Conservation (phyloP, 64 coral and sea anemone species). For the Stichodactyla helianthus region DNA sequence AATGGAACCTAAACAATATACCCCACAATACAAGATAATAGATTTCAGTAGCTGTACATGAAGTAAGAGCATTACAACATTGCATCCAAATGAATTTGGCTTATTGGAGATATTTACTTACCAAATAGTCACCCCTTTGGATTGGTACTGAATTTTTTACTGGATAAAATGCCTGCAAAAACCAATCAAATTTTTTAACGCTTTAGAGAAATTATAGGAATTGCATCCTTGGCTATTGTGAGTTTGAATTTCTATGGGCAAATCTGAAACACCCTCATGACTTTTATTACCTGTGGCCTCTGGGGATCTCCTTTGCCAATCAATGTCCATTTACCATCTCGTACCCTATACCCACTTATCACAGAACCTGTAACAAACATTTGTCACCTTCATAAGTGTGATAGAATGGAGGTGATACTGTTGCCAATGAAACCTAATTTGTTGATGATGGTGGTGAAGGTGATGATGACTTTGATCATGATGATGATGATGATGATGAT, state of each 20-base stretch:
- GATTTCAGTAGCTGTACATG: too few relatives aligned
- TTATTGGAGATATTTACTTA: not conserved
- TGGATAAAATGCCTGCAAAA: conserved; percentile 74
- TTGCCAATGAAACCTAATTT: not conserved
- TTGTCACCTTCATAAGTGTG: not conserved
- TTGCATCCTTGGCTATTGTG: too few relatives aligned
- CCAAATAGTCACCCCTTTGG: conserved; percentile 54
- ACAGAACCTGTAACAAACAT: conserved; percentile 52
- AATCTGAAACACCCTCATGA: not conserved
- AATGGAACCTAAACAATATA: too few relatives aligned
- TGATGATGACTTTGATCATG: too few relatives aligned
- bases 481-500: too few relatives aligned
- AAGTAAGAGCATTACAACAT: too few relatives aligned
- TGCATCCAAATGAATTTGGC: too few relatives aligned
- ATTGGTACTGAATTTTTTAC: conserved; percentile 22
- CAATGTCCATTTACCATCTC: conserved; percentile 62
- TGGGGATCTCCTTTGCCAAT: conserved; percentile 89
- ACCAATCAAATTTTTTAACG: not conserved
- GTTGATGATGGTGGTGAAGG: too few relatives aligned
- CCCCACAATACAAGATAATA: too few relatives aligned
- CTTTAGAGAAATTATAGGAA: not conserved
- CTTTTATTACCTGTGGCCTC: conserved; percentile 63
- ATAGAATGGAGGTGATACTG: not conserved
- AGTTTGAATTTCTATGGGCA: too few relatives aligned
- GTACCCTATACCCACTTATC: conserved; percentile 76